Base-by-base conservation (phyloP, 1,140 invertebrate genomes). In the Dreissena rostriformis region DNA sequence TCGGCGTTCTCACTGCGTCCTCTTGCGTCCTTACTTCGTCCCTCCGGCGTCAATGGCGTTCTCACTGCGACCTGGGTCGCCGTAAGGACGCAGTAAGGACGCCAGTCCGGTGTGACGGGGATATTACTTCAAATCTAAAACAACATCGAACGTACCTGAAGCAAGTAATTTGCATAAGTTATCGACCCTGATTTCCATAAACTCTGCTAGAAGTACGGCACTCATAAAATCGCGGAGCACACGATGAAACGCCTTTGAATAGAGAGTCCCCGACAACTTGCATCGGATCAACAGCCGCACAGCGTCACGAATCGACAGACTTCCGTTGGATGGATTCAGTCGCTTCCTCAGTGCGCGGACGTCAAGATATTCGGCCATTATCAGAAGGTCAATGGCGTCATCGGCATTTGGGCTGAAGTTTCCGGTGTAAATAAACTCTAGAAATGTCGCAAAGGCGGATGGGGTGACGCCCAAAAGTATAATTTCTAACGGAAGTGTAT, bases 361-460 rank as follows among this genome's bases (percentile, higher is more conserved):
- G n/a, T 71, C 70, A 4, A 82, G 70, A 17, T 24, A 24, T 17
- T 82, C 79, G 14, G 70, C 29, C 5, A 82, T 63, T 8, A 29
- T 49, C 0, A 73, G 51, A 15, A 82, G 6, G 49, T 82, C 79
- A 0, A 15, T 19, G 1, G n/a, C 53, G 19, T 22, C 49, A 19
- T 15, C 39, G 1, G 26, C 55, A 5, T 66, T 29, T 12, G 73
- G 2, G 6, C 0, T 15, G 19, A 82, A 15, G n/a, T 73, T 22
- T 51, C 79, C 79, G n/a, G 79, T 73, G 53, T 82, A 82, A 1
- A 82, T n/a, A 39, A 72, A 82, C 49, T 82, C 79, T 22, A 82
- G 55, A 39, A 82, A 73, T 2, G 51, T n/a, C 15, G 22, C 26
- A 73, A 82, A 82, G 1, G 79, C 79, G 1, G 72, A 68, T 12